Evolutionary conservation across 2,797 vertebrate species (phyloP).

Genomic region (Pygocentrus nattereri): DNA sequence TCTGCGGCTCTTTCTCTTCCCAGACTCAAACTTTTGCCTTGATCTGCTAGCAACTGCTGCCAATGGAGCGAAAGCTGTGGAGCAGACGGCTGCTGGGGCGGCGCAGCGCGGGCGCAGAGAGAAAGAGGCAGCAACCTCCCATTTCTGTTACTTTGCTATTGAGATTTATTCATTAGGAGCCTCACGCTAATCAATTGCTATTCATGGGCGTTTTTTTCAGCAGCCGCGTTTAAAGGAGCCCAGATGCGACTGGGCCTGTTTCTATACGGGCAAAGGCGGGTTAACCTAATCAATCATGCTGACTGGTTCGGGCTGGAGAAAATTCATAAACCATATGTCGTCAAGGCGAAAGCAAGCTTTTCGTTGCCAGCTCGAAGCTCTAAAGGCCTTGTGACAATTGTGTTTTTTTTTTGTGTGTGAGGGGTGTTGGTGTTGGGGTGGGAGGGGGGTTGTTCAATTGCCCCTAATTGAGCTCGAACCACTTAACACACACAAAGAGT

Average conservation of each 20-base stretch:
- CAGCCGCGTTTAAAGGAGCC: constrained; percentile 72
- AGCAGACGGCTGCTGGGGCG: constrained; percentile 58
- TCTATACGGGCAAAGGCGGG: constrained; percentile 76
- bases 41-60: constrained; percentile 66
- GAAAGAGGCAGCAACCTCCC: constrained; percentile 62
- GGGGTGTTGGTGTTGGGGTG: constrained; percentile 35
- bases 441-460: constrained; percentile 66
- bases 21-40: constrained; percentile 52
- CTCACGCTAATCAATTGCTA: constrained; percentile 80
- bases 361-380: constrained; percentile 65
- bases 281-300: constrained; percentile 86
- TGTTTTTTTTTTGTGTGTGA: constrained; percentile 63
- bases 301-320: constrained; percentile 80
- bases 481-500: constrained; percentile 55
- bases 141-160: constrained; percentile 75
- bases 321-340: constrained; percentile 82
- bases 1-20: constrained; percentile 49
- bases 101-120: constrained; percentile 51
- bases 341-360: constrained; percentile 71
- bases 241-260: constrained; percentile 83
- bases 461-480: constrained; percentile 79
- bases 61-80: constrained; percentile 71
- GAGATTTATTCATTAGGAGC: constrained; percentile 82
- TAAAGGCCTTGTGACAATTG: constrained; percentile 77
- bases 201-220: constrained; percentile 77